Conservation (phyloP, 1,140 invertebrate species). For the Diabrotica undecimpunctata region DNA sequence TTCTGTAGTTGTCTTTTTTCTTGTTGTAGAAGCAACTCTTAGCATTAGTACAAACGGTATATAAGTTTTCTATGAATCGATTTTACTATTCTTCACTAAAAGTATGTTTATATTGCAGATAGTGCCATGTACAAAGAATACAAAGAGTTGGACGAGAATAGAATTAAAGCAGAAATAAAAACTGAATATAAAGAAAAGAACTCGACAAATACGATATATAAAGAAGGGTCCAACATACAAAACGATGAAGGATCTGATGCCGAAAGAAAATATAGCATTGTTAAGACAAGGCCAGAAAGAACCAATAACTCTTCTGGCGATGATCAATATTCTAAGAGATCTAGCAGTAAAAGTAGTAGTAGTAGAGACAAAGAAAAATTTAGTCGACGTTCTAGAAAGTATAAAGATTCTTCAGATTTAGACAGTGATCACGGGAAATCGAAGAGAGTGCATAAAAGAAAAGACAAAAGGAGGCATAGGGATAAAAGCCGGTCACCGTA, state of each 20-base stretch:
- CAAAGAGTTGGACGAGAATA: slow-evolving; percentile 50
- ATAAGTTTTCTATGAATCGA: not conserved
- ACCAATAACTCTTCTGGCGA: not conserved
- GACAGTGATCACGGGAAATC: slow-evolving; percentile 1
- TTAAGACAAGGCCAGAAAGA: not conserved
- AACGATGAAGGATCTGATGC: not conserved
- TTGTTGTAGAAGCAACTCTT: too few relatives aligned
- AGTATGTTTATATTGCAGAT: slow-evolving; percentile 53
- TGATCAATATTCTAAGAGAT: not conserved
- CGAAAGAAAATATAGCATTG: not conserved
- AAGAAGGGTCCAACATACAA: not conserved
- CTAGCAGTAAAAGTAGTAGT: not conserved
- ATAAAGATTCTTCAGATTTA: not conserved
- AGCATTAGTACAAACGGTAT: not conserved
- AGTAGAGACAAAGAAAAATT: not conserved
- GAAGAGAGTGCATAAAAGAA: slow-evolving; percentile 1
- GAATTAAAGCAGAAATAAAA: slow-evolving; percentile 13
- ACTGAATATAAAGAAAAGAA: not conserved
- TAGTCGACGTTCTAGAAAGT: not conserved
- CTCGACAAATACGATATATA: not conserved
- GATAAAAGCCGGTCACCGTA: slow-evolving; percentile 9
- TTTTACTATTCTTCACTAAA: not conserved
- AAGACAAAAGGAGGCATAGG: slow-evolving; percentile 8
- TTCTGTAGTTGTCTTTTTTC: too few relatives aligned
- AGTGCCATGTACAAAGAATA: slow-evolving; percentile 64